phyloP scores from a whole-genome alignment of 2,888 invertebrate genomes.

The Microchrysa polita region DNA sequence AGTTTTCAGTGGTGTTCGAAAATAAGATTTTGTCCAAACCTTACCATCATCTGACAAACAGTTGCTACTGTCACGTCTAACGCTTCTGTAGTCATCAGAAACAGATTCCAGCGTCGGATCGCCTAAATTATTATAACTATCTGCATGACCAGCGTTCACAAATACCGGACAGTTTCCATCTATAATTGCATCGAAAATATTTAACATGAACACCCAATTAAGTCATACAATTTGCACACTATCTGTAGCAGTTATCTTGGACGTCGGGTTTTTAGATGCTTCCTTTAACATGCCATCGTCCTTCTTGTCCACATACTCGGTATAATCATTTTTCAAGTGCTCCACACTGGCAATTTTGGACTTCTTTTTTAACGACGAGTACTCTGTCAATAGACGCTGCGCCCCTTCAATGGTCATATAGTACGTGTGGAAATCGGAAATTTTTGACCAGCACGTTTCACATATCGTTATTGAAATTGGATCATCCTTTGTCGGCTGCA shows the following conservation, averaged over 20 bases:
- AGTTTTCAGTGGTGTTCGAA: too few species aligned
- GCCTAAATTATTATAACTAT: neutral
- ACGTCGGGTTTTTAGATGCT: neutral
- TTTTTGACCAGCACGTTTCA: slow-evolving; percentile 58
- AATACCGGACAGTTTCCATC: slow-evolving; percentile 6
- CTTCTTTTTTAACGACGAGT: slow-evolving; percentile 10
- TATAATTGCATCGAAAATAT: neutral
- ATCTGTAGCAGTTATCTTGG: neutral
- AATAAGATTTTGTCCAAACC: neutral
- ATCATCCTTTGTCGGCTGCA: slow-evolving; percentile 58
- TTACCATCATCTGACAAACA: slow-evolving; percentile 29
- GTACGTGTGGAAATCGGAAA: slow-evolving; percentile 60
- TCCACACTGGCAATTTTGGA: neutral
- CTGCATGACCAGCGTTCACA: slow-evolving; percentile 6
- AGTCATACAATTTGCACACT: neutral
- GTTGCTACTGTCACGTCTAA: neutral
- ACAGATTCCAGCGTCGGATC: neutral
- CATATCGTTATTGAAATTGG: slow-evolving; percentile 60
- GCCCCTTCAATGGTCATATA: slow-evolving; percentile 59
- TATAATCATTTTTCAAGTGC: slow-evolving; percentile 16
- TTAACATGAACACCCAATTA: too few species aligned
- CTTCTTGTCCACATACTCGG: slow-evolving; percentile 25
- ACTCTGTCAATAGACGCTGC: slow-evolving; percentile 58
- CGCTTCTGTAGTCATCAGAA: neutral
- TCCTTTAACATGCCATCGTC: neutral